These are phyloP conservation scores for Crotalus horridus DNA, from an alignment of 2,113 vertebrate genomes.

Conservation along the genomic window DNA sequence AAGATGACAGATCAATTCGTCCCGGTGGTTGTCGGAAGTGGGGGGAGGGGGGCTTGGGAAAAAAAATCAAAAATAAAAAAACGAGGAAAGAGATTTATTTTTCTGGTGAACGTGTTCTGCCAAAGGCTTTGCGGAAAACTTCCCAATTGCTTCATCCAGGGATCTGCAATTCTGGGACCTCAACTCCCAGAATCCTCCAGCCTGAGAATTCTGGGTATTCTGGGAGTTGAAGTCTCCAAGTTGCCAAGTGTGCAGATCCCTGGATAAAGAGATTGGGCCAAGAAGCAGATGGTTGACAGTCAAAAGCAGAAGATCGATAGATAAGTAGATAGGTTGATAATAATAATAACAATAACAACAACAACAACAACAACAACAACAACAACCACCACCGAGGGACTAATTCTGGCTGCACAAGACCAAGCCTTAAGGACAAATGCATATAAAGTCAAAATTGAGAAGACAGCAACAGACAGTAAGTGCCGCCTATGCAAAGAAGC, in stretches of 20 bases:
- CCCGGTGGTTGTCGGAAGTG: background rate
- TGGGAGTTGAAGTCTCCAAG: background rate
- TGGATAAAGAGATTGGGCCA: background rate
- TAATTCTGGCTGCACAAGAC: too few species aligned
- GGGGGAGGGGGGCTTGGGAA: background rate
- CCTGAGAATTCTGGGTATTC: too few species aligned
- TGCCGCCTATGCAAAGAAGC: too few species aligned
- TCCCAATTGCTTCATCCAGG: background rate
- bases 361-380: too few species aligned
- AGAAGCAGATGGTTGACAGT: background rate
- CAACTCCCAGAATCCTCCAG: background rate
- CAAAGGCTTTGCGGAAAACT: background rate
- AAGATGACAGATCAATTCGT: constrained; percentile 37
- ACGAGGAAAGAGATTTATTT: background rate
- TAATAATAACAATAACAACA: too few species aligned
- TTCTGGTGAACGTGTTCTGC: background rate
- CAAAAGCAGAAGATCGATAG: background rate
- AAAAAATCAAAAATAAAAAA: background rate
- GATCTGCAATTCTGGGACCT: background rate
- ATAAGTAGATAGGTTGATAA: background rate
- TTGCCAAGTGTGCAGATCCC: background rate
- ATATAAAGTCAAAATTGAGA: too few species aligned
- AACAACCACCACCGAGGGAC: too few species aligned
- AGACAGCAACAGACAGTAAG: too few species aligned
- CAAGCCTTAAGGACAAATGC: too few species aligned